These are phyloP conservation scores for Pseudanteris insignis DNA, from an alignment of 2,888 invertebrate species.

Conservation along the genomic window DNA sequence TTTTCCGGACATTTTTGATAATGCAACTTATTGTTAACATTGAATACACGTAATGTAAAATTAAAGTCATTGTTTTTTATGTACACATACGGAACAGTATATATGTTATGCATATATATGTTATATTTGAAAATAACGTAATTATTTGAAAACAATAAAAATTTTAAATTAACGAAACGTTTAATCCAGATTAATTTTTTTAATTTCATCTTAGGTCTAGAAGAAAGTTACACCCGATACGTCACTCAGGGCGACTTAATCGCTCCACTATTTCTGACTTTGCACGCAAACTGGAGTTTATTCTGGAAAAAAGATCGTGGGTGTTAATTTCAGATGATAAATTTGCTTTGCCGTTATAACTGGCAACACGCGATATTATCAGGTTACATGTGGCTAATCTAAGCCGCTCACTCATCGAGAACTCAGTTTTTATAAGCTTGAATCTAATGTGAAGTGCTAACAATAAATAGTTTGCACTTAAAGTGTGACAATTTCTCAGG, in stretches of 20 bases:
- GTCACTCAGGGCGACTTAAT: constrained; percentile 55
- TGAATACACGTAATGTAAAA: too few species aligned
- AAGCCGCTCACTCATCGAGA: constrained; percentile 24
- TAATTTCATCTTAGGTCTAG: too few species aligned
- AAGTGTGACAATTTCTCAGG: constrained; percentile 11
- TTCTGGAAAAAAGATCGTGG: constrained; percentile 56
- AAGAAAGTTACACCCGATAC: too few species aligned
- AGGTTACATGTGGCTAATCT: constrained; percentile 32
- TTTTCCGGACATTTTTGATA: too few species aligned
- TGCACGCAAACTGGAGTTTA: constrained; percentile 52
- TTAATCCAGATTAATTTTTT: too few species aligned
- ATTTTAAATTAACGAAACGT: too few species aligned
- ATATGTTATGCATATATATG: too few species aligned
- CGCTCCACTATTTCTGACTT: constrained; percentile 41
- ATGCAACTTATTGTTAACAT: too few species aligned
- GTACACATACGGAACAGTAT: too few species aligned
- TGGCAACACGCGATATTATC: constrained; percentile 57
- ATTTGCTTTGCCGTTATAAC: constrained; percentile 58
- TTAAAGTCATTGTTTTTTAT: too few species aligned
- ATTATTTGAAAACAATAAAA: too few species aligned
- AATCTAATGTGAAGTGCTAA: constrained; percentile 19
- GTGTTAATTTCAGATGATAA: constrained; percentile 65
- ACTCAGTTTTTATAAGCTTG: constrained; percentile 11
- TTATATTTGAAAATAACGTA: too few species aligned
- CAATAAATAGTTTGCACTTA: constrained; percentile 25